Percentiles rank a stretch among this genome's conserved stretches.
Conservation (phyloP, 2,797 vertebrate species). For the Scolopax rusticola region DNA sequence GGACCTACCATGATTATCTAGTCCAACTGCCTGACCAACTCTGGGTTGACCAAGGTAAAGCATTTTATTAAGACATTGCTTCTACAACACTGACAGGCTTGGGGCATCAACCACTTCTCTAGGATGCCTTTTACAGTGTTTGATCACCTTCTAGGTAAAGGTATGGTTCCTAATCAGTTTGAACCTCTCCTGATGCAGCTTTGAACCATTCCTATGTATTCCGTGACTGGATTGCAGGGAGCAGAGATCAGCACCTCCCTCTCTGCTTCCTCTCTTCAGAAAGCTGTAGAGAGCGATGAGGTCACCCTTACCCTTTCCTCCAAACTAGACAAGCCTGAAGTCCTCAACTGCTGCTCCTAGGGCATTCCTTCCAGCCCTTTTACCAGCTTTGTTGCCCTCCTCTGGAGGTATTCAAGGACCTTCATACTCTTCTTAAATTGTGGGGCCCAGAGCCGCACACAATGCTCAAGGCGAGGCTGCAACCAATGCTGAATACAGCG, state of each 20-base stretch:
- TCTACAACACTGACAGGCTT: neutral
- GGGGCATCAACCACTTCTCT: neutral
- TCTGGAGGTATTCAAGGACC: neutral
- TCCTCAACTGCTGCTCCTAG: neutral
- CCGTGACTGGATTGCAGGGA: neutral
- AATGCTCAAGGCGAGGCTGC: neutral
- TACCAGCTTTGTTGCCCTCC: neutral
- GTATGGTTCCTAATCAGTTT: neutral
- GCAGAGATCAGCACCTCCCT: neutral
- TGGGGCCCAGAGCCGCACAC: neutral
- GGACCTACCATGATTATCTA: neutral
- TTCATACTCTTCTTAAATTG: no score
- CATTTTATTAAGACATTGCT: neutral
- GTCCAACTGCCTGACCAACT: neutral
- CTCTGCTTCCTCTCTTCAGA: neutral
- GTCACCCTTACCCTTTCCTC: neutral
- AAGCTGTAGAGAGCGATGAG: neutral
- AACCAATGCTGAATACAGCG: neutral
- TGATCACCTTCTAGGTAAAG: neutral
- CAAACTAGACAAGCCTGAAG: neutral
- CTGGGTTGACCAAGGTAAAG: neutral
- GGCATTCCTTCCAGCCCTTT: neutral
- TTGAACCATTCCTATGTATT: neutral
- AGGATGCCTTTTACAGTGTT: neutral
- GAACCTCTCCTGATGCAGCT: neutral